phyloP scores from a whole-genome alignment of 2,797 vertebrate species.

The Sebastes diaconus region DNA sequence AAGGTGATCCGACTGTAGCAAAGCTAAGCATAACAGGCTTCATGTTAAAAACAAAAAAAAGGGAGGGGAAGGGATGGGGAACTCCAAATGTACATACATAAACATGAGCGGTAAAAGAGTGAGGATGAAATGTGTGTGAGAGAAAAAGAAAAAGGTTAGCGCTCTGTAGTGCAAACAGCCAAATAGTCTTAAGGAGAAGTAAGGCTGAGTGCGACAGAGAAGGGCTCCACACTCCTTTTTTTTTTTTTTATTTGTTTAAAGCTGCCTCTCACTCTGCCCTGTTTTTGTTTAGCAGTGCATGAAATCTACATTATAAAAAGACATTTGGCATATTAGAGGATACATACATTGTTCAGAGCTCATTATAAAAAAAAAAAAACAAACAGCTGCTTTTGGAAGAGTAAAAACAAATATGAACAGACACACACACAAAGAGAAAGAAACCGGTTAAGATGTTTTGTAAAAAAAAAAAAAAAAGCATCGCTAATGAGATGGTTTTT shows the following conservation, averaged over 20 bases:
- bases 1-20: slow-evolving; percentile 47
- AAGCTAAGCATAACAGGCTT: slow-evolving; percentile 66
- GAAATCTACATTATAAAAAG: slow-evolving; percentile 87
- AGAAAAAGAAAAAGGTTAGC: slow-evolving; percentile 53
- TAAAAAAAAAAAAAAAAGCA: slow-evolving; percentile 16
- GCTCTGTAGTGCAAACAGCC: slow-evolving; percentile 77
- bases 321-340: slow-evolving; percentile 92
- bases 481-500: slow-evolving; percentile 22
- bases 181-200: slow-evolving; percentile 71
- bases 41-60: slow-evolving; percentile 13
- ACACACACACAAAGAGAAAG: slow-evolving; percentile 48
- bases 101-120: slow-evolving; percentile 40
- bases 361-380: slow-evolving; percentile 73
- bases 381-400: slow-evolving; percentile 91
- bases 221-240: slow-evolving; percentile 70
- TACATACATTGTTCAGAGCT: slow-evolving; percentile 93
- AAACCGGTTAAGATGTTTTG: slow-evolving; percentile 40
- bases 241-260: slow-evolving; percentile 74
- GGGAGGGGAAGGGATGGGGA: background rate
- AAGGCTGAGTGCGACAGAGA: slow-evolving; percentile 80
- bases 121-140: slow-evolving; percentile 60
- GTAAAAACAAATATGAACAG: slow-evolving; percentile 64
- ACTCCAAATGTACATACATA: slow-evolving; percentile 49
- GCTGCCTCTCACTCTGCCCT: slow-evolving; percentile 87
- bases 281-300: slow-evolving; percentile 89